Evolutionary conservation across 2,888 invertebrate genomes (phyloP), one percentile per base, ranked within the genome.

Genomic region (Cerceris ruficornis): DNA sequence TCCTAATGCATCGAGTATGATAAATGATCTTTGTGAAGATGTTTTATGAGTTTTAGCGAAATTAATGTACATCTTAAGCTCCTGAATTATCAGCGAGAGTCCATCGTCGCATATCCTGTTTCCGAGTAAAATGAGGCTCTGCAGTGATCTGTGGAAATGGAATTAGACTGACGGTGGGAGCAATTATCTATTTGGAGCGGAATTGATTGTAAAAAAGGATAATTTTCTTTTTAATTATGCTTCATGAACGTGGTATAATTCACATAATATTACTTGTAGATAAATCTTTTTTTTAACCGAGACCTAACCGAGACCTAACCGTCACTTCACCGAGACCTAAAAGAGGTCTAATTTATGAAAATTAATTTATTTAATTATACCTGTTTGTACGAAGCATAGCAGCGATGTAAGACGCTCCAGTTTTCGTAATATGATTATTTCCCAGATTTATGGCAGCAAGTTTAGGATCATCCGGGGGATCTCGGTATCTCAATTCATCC

Each of bases 391-490:
- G 89, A 61, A 93, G 85, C 80, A 91, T 88, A 14, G 82, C 73
- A 0, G 89, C 91, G 2, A 93, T 68, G 14, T 87, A 65, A 42
- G 46, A 52, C 6, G 87, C 88, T 2, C 93, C 93, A 13, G 78
- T 80, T 59, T 92, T 91, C 15, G 88, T 88, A 39, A 93, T 85
- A 50, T 79, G 81, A 83, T 93, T 93, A 69, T 91, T 90, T 0
- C 92, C 88, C 55, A 93, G 70, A 85, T 93, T 91, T 49, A 93
- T 77, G 43, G 87, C 87, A 6, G 87, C 75, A 58, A 93, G 73
- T 60, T 76, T 81, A 6, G 88, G 80, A 6, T 67, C 17, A 7
- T 84, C 59, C 4, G 89, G 75, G 2, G 82, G 73, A 14, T 81
- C 83, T 9, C 58, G 81, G 54, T 89, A 80, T 11, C 54, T 79